Base-by-base conservation (phyloP, 2,888 invertebrate genomes). In the Thymelicus acteon region DNA sequence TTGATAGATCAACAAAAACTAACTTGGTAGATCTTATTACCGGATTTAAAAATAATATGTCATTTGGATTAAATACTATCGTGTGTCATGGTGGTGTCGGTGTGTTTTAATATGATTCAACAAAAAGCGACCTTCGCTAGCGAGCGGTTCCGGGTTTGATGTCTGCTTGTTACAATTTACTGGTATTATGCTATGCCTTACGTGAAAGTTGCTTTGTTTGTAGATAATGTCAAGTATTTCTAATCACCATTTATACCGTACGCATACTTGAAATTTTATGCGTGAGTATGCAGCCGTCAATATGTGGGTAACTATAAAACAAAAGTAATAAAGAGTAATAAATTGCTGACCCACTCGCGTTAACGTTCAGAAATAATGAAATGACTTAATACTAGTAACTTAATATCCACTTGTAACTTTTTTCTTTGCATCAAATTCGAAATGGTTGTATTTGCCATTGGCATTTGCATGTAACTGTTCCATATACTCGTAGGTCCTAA, bases 81-180 rank as follows among this genome's bases (percentile, higher is more conserved):
- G 44, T 19, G 8, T 54, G 39, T 19, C 10, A 7, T 4, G 7
- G 31, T 61, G 61, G 40, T 61, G 19, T 40, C 5, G 31, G 31
- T 61, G 19, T 40, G 12, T 19, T 6, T 61, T 24, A 19, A 61
- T 31, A 61, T 44, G 2, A 61, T 44, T 44, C 54, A 39, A 24
- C 54, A 40, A 71, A 71, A 65, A 24, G 8, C 44, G 58, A 49
- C 67, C 67, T 71, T 60, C 54, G 24, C 19, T n/a, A 8, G 40
- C 67, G 66, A 71, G 62, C 44, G 65, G 71, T 73, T 73, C 71
- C 73, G 71, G 66, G 62, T 73, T 47, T 24, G n/a, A 58, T 37
- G 37, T n/a, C 58, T 31, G 37, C 37, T 58, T n/a, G 54, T 0
- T 52, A 10, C 54, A 12, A 0, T 12, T 54, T 54, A 2, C 1